Evolutionary conservation across 2,888 invertebrate species (phyloP), one percentile per base, ranked within the genome.

Genomic region (Aspidiotus destructor): DNA sequence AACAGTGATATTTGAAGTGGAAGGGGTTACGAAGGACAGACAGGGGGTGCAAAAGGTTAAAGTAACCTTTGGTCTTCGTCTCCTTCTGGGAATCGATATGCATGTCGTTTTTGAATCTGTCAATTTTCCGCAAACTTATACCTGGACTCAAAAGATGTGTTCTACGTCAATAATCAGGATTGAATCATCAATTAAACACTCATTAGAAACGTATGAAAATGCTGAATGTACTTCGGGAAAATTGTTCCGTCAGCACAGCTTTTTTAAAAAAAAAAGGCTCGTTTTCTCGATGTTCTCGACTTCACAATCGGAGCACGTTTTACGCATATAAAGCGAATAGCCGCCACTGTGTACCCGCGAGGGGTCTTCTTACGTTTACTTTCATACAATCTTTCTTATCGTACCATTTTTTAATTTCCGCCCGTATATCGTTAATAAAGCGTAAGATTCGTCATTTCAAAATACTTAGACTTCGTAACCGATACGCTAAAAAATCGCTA

Each of bases 401-500:
- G 28, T 53, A 41, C 40, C 53, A 63, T 63, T 53, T 28, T 63
- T 63, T 63, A 63, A 63, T 63, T 63, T 63, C 63, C 63, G 63
- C 63, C 54, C 63, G 48, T 63, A 63, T 54, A 63, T 63, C 53
- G 63, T 63, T 63, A 63, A 63, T 63, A 63, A 53, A 53, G 63
- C 63, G 63, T 63, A 63, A 63, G 63, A 63, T 63, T 63, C 63
- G 63, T 63, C 63, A 63, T 63, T 63, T 63, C 53, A 63, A 63
- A 48, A 48, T n/a, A n/a, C 48, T 48, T 48, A 48, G 48, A 13
- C 48, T 48, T 3, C 11, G n/a, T 3, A 48, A 48, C 48, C 48
- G 48, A 48, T 48, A 48, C n/a, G n/a, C 48, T 11, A 13, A n/a
- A n/a, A 48, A 48, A 48, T 48, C 48, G 48, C 48, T 48, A 48